phyloP scores from a whole-genome alignment of 2,888 invertebrate genomes.

The Schizaphis graminum region DNA sequence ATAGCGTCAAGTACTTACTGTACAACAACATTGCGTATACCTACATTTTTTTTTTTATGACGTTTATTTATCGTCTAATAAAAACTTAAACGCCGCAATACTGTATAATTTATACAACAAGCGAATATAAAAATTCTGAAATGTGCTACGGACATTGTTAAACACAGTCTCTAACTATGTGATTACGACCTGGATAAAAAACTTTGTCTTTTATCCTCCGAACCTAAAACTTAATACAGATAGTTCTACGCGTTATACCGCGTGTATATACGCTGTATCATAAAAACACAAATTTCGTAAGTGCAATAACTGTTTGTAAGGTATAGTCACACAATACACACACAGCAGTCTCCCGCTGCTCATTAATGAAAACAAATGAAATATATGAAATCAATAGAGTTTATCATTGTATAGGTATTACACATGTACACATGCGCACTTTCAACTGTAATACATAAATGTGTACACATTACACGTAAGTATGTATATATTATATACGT shows the following conservation, averaged over 20 bases:
- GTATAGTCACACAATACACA: neutral
- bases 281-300: constrained; percentile 49
- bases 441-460: neutral
- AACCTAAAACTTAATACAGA: constrained; percentile 42
- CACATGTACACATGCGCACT: too few species aligned
- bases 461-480: neutral
- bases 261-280: neutral
- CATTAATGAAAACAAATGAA: constrained; percentile 24
- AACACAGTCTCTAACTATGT: constrained; percentile 52
- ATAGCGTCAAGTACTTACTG: neutral
- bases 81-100: constrained; percentile 53
- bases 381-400: neutral
- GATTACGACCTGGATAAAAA: constrained; percentile 56
- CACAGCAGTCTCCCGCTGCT: neutral
- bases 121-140: constrained; percentile 47
- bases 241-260: neutral
- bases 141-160: constrained; percentile 39
- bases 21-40: neutral
- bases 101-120: constrained; percentile 44
- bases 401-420: neutral
- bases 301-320: constrained; percentile 32
- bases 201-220: constrained; percentile 14
- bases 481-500: neutral
- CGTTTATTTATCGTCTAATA: constrained; percentile 54
- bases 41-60: constrained; percentile 42